Conservation (phyloP, 2,113 vertebrate genomes). For the Tragelaphus scriptus region DNA sequence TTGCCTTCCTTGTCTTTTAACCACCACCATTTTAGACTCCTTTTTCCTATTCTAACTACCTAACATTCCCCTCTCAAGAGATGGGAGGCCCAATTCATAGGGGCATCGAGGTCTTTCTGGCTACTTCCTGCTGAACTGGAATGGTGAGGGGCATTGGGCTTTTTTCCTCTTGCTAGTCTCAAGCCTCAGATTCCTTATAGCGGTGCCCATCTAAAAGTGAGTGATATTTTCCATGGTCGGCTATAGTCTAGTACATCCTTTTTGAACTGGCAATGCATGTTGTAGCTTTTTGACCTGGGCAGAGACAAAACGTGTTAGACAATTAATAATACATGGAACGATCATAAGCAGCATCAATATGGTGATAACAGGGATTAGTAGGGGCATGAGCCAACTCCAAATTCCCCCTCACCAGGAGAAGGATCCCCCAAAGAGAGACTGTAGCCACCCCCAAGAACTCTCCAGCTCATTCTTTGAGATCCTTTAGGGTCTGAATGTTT, state of each 20-base stretch:
- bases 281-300: background rate
- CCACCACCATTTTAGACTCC: background rate
- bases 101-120: background rate
- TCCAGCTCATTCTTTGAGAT: background rate
- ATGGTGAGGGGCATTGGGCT: background rate
- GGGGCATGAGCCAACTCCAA: background rate
- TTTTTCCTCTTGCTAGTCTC: background rate
- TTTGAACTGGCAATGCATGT: background rate
- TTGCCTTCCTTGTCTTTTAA: background rate
- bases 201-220: background rate
- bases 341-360: background rate
- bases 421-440: background rate
- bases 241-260: background rate
- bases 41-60: background rate
- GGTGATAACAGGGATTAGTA: background rate
- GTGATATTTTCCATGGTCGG: background rate
- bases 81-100: background rate
- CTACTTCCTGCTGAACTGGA: background rate
- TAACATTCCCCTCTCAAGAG: background rate
- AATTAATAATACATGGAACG: background rate
- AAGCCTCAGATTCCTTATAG: background rate
- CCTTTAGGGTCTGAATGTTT: background rate
- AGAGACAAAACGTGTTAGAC: rapidly evolving
- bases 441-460: background rate
- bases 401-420: background rate